Percentiles rank a stretch among this genome's conserved stretches.
These are phyloP conservation scores for Synaphobranchus kaupii DNA, from an alignment of 2,797 vertebrate genomes.

Conservation along the genomic window DNA sequence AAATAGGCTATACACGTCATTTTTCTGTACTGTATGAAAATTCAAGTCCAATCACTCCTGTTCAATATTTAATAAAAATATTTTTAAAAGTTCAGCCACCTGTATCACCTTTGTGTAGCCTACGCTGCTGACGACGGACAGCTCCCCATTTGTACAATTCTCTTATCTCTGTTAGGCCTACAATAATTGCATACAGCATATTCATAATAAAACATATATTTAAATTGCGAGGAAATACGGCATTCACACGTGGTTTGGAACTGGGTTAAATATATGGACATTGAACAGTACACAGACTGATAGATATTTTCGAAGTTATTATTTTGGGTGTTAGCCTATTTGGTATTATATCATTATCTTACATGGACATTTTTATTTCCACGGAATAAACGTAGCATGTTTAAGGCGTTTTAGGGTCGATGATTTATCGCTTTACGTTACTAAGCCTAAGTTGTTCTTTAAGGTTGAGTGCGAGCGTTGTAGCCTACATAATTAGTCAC, in stretches of 20 bases:
- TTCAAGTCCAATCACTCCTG: conserved; percentile 73
- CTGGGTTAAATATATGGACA: background rate
- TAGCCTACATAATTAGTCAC: background rate
- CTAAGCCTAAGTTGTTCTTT: background rate
- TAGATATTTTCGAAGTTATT: background rate
- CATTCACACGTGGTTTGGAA: background rate
- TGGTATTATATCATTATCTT: background rate
- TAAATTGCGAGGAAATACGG: background rate
- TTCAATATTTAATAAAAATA: conserved; percentile 85
- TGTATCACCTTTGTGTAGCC: background rate
- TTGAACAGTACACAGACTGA: background rate
- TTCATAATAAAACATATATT: background rate
- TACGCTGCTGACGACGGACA: background rate
- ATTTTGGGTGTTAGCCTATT: background rate
- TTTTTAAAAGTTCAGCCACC: conserved; percentile 70
- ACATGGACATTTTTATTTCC: background rate
- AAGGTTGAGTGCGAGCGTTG: background rate
- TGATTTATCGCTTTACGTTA: background rate
- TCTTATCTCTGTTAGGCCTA: background rate
- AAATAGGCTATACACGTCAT: conserved; percentile 60
- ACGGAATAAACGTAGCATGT: background rate
- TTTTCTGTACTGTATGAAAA: conserved; percentile 68
- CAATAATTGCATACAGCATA: background rate
- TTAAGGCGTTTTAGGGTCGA: background rate
- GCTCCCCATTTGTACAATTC: background rate